Conservation (phyloP, 2,888 invertebrate species). For the Escarpia spicata region DNA sequence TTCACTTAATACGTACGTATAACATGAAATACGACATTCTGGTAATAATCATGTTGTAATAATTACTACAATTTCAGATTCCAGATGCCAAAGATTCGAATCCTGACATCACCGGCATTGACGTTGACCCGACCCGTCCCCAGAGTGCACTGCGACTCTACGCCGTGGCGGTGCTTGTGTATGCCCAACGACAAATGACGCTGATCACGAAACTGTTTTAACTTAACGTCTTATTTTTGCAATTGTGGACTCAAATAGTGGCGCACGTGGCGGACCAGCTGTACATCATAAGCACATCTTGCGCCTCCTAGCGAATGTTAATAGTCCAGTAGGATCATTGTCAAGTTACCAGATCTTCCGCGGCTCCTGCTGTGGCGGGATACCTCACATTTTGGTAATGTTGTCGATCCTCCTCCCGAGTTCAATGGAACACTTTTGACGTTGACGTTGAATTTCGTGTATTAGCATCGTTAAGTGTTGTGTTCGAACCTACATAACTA, state of each 20-base stretch:
- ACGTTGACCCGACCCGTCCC: background rate
- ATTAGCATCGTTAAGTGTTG: no score
- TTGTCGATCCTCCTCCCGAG: no score
- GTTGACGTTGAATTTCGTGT: no score
- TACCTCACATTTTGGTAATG: no score
- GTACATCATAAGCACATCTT: background rate
- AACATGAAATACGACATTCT: no score
- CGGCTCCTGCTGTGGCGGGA: no score
- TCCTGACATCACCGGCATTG: background rate
- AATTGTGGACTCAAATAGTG: background rate
- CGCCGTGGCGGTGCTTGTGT: background rate
- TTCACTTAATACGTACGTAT: no score
- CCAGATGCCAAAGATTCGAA: background rate
- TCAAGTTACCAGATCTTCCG: no score
- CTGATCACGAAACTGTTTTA: background rate
- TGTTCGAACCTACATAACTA: no score
- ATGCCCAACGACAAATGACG: background rate
- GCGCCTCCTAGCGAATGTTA: background rate
- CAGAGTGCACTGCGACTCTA: background rate
- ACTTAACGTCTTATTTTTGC: background rate
- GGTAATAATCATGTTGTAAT: background rate
- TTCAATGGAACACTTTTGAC: no score
- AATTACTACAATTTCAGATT: background rate
- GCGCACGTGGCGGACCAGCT: background rate
- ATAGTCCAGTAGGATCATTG: no score